Evolutionary conservation across 2,888 invertebrate genomes (phyloP), one percentile per base, ranked within the genome.

Genomic region (Dolichomitus sp.): DNA sequence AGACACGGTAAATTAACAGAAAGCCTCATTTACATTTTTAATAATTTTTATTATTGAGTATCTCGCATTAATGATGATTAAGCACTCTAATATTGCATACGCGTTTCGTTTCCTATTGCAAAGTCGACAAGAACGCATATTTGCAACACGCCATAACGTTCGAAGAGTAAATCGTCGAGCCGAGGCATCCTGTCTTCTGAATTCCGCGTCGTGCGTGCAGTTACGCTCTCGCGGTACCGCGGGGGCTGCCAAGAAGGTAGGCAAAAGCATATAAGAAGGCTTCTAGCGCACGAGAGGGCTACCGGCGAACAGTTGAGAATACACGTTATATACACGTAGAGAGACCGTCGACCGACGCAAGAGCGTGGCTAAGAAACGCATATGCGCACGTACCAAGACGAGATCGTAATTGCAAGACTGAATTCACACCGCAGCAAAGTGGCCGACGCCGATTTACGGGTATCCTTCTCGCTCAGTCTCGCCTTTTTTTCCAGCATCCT

Each of bases 191-290:
- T 68, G 75, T 85, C 83, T 85, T 84, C 76, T 69, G 83, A 78
- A 89, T 89, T 89, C 87, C 88, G 83, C 70, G 75, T 84, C 77
- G 86, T 89, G 88, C 88, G 85, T 88, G 88, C 86, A 90, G 83
- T 86, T 83, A 86, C 84, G 85, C 83, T 74, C 74, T 63, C 66
- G 76, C 50, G 59, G 81, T 54, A 59, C 37, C 37, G 37, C 65
- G 63, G 52, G 72, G 59, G 57, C 76, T 42, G 23, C 23, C 45
- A 52, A 66, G 40, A n/a, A 50, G 37, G 59, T 30, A 48, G 50
- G 72, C 40, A 70, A 7, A 33, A 27, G 27, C 50, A 40, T 68
- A 68, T 27, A 42, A 69, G 69, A 54, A 63, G 40, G 40, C 27
- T 45, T n/a, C 33, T 40, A 27, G 48, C 48, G 68, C 33, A 23